A percentile compares a stretch with the other conserved stretches of the same genome.
These are phyloP conservation scores for Oligia strigilis DNA, from an alignment of 2,888 invertebrate genomes.

Conservation along the genomic window DNA sequence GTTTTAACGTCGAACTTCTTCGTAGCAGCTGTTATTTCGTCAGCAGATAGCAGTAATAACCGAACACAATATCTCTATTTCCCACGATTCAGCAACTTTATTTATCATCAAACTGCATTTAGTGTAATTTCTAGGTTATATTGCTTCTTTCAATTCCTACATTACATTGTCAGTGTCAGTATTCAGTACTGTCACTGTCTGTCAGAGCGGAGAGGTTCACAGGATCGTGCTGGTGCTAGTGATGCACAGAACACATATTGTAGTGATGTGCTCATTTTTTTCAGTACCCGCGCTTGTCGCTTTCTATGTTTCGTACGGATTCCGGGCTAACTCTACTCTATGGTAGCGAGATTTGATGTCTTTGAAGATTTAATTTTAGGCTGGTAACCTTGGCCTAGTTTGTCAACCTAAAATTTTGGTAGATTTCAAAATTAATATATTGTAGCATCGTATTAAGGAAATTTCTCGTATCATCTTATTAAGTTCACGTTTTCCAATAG, in stretches of 20 bases:
- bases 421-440: conserved; percentile 36
- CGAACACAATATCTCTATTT: background rate
- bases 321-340: background rate
- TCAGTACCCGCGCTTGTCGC: background rate
- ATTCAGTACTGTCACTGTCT: background rate
- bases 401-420: conserved; percentile 66
- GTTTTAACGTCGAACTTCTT: background rate
- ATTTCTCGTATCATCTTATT: conserved; percentile 46
- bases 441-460: conserved; percentile 42
- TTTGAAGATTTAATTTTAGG: conserved; percentile 22
- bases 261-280: conserved; percentile 18
- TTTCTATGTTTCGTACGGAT: background rate
- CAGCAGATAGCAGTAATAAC: conserved; percentile 4
- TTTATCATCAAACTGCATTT: background rate
- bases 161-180: background rate
- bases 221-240: too few species aligned
- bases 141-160: background rate
- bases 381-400: conserved; percentile 54
- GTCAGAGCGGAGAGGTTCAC: background rate
- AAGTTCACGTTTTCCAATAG: conserved; percentile 21
- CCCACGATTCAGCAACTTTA: background rate
- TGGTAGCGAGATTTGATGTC: background rate
- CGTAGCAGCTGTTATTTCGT: background rate
- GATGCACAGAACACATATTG: too few species aligned
- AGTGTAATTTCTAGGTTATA: conserved; percentile 29